Evolutionary conservation across 92 coral and sea anemone genomes (phyloP).

Genomic region (Porites evermanni): DNA sequence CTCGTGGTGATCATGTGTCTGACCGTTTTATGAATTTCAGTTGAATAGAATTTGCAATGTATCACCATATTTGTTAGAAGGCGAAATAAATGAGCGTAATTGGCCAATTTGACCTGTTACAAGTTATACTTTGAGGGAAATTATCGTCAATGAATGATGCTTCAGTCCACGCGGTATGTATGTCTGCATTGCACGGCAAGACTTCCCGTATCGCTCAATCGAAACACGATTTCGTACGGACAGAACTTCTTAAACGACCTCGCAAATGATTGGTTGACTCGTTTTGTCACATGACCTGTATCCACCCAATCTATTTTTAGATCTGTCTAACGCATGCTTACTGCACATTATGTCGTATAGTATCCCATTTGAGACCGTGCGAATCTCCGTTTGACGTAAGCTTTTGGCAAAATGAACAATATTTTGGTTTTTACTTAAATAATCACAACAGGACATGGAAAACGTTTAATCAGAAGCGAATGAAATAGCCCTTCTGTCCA

Average conservation of each 20-base stretch:
- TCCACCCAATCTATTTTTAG: slow-evolving; percentile 71
- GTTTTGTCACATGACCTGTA: slow-evolving; percentile 49
- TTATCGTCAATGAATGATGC: too few relatives aligned
- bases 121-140: too few relatives aligned
- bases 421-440: background rate
- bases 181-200: background rate
- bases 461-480: background rate
- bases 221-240: background rate
- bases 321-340: slow-evolving; percentile 35
- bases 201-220: too few relatives aligned
- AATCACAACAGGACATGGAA: background rate
- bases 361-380: background rate
- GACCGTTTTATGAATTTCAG: too few relatives aligned
- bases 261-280: slow-evolving; percentile 35
- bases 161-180: background rate
- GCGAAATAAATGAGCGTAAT: too few relatives aligned
- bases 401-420: background rate
- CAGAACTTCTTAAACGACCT: slow-evolving; percentile 7
- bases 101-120: too few relatives aligned
- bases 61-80: too few relatives aligned
- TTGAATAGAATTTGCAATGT: too few relatives aligned
- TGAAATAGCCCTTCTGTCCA: background rate
- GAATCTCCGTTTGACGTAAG: slow-evolving; percentile 4
- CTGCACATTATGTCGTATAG: background rate
- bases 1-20: too few relatives aligned